Evolutionary conservation across 2,797 vertebrate genomes (phyloP).

Genomic region (Apogon hyalosoma): DNA sequence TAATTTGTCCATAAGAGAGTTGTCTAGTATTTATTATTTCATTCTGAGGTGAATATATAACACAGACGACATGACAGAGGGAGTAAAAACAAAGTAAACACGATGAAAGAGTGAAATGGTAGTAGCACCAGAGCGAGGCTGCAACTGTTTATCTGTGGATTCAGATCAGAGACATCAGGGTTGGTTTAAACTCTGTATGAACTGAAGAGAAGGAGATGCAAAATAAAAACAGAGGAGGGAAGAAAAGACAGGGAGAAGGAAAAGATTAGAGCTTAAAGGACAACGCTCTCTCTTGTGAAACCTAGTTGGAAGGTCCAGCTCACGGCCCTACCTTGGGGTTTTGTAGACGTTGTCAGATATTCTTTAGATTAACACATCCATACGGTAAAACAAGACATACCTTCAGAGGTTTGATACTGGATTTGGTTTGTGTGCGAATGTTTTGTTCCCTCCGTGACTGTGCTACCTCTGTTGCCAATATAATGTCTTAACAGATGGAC

Average conservation of each 20-base stretch:
- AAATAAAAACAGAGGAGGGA: slow-evolving; percentile 35
- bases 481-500: slow-evolving; percentile 48
- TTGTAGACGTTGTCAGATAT: too few relatives aligned
- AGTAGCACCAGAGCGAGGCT: slow-evolving; percentile 6
- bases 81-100: slow-evolving; percentile 26
- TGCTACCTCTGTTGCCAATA: slow-evolving; percentile 25
- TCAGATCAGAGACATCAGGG: slow-evolving; percentile 48
- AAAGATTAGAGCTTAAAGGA: slow-evolving; percentile 13
- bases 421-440: neutral
- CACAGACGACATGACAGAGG: neutral
- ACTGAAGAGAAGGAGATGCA: slow-evolving; percentile 28
- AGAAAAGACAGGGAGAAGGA: neutral
- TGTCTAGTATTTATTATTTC: neutral
- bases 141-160: slow-evolving; percentile 39
- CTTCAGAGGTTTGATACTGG: neutral
- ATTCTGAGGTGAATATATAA: neutral
- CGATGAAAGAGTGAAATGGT: slow-evolving; percentile 18
- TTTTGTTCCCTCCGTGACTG: neutral
- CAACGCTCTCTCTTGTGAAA: slow-evolving; percentile 40
- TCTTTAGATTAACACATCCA: too few relatives aligned
- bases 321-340: neutral
- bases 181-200: slow-evolving; percentile 60
- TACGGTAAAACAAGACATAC: too few relatives aligned
- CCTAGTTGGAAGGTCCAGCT: slow-evolving; percentile 9
- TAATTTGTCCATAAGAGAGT: neutral